Conservation (phyloP, 1,140 invertebrate species). For the Philotrypesis tridentata region DNA sequence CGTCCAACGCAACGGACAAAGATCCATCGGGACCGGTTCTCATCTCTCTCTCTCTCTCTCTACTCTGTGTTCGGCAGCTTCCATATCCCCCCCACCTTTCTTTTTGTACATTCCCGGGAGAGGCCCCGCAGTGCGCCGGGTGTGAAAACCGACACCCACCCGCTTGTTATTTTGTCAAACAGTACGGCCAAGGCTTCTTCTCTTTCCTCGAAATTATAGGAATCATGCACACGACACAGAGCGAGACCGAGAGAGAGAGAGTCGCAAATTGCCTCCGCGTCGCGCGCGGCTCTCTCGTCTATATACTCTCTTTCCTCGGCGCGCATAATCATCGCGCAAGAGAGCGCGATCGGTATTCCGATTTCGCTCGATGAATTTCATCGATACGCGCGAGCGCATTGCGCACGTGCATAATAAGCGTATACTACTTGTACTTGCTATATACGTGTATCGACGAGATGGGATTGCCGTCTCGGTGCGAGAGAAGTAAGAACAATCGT, state of each 20-base stretch:
- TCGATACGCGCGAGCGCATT: too few species aligned
- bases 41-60: too few species aligned
- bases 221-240: not conserved
- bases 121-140: constrained; percentile 68
- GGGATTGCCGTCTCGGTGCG: too few species aligned
- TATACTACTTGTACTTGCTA: too few species aligned
- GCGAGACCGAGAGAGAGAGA: too few species aligned
- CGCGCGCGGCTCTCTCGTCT: too few species aligned
- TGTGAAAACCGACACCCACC: constrained; percentile 74
- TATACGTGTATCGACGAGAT: too few species aligned
- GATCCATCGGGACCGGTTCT: constrained; percentile 73
- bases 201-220: constrained; percentile 5
- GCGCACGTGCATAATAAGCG: too few species aligned
- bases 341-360: not conserved
- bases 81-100: constrained; percentile 33
- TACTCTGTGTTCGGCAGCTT: constrained; percentile 2
- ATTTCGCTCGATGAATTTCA: not conserved
- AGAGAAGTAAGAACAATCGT: too few species aligned
- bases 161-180: constrained; percentile 74
- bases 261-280: not conserved
- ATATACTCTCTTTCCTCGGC: too few species aligned
- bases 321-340: too few species aligned
- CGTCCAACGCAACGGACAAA: constrained; percentile 65
- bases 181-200: not conserved
- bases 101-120: constrained; percentile 67